Conservation (phyloP, 2,797 vertebrate species). For the Synaphobranchus kaupii region DNA sequence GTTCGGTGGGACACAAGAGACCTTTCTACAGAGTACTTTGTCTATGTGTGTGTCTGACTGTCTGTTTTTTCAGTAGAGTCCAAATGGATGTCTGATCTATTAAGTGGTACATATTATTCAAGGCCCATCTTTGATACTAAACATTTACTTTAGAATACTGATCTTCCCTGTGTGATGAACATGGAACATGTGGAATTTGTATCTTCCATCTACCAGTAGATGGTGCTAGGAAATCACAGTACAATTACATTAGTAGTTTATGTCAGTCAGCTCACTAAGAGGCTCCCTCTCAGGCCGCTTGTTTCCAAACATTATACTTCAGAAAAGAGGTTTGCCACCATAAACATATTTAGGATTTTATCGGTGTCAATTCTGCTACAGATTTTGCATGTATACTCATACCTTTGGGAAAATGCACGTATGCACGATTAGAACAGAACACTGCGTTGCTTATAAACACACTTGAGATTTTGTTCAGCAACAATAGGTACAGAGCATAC, state of each 20-base stretch:
- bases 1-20: neutral
- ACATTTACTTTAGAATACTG: neutral
- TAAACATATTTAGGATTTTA: neutral
- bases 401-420: neutral
- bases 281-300: neutral
- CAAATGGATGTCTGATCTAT: neutral
- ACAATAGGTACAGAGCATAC: too few relatives aligned
- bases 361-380: too few relatives aligned
- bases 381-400: neutral
- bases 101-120: neutral
- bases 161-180: neutral
- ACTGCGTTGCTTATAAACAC: too few relatives aligned
- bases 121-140: neutral
- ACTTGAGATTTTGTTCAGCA: too few relatives aligned
- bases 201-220: conserved; percentile 42
- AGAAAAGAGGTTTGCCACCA: neutral
- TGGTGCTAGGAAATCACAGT: neutral
- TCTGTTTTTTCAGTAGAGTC: neutral
- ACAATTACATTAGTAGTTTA: neutral
- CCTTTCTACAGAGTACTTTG: neutral
- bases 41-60: neutral
- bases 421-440: neutral
- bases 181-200: neutral
- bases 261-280: neutral
- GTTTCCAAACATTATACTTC: neutral